Percentiles rank a stretch among this genome's conserved stretches.
These are phyloP conservation scores for Pissodes strobi DNA, from an alignment of 1,140 invertebrate species.

Conservation along the genomic window DNA sequence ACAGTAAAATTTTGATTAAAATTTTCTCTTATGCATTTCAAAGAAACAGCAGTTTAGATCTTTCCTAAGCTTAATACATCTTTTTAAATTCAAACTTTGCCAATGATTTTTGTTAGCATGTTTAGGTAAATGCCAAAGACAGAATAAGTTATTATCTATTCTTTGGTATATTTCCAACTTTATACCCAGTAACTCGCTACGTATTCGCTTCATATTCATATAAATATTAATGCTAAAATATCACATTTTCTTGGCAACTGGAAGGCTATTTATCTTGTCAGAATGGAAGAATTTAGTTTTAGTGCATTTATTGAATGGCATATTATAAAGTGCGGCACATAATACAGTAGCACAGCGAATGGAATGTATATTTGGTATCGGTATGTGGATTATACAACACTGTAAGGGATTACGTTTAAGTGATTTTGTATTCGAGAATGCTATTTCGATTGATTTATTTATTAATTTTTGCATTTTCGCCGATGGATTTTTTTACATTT, in stretches of 20 bases:
- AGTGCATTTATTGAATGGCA: conserved; percentile 32
- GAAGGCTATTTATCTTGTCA: conserved; percentile 29
- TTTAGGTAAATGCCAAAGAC: too few species aligned
- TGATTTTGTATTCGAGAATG: not conserved
- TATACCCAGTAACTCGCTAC: not conserved
- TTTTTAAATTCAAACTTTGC: too few species aligned
- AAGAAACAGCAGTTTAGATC: too few species aligned
- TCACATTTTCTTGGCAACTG: conserved; percentile 26
- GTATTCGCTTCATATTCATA: conserved; percentile 13
- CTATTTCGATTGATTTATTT: conserved; percentile 1
- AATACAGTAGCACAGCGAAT: conserved; percentile 18
- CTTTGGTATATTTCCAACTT: conserved; percentile 3
- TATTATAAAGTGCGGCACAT: conserved; percentile 24
- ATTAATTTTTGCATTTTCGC: not conserved
- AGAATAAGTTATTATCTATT: not conserved
- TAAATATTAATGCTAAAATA: conserved; percentile 34
- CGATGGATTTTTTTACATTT: not conserved
- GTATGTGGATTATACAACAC: conserved; percentile 18
- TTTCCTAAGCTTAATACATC: too few species aligned
- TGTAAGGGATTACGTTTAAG: not conserved
- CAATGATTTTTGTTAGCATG: too few species aligned
- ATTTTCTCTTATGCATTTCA: too few species aligned
- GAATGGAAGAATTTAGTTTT: conserved; percentile 25
- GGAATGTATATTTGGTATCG: conserved; percentile 18
- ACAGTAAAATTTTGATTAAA: too few species aligned